Conservation (phyloP, 2,888 invertebrate genomes). For the Brachyptera putata region DNA sequence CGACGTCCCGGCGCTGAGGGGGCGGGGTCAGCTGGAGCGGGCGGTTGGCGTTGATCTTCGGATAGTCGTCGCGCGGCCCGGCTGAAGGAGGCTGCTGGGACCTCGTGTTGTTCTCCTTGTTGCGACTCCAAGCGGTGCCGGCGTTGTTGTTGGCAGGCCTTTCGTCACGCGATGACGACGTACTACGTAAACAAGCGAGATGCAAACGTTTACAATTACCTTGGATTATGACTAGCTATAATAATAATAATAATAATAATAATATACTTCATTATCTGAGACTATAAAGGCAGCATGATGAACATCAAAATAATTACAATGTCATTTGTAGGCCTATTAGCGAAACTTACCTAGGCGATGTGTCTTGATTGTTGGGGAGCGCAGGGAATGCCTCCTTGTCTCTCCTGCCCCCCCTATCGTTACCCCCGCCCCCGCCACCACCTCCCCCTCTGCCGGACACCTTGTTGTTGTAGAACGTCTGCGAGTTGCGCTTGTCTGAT, state of each 20-base stretch:
- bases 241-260: no score
- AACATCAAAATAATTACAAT: no score
- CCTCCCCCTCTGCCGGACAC: neutral
- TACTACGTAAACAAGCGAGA: neutral
- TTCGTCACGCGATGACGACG: neutral
- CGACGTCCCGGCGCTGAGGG: neutral
- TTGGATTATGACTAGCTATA: no score
- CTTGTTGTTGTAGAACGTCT: conserved; percentile 19
- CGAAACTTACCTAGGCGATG: neutral
- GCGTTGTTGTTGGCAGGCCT: conserved; percentile 43
- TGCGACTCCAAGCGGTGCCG: conserved; percentile 28
- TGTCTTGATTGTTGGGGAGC: conserved; percentile 1
- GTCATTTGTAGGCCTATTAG: no score
- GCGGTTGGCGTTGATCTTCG: conserved; percentile 34
- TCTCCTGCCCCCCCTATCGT: conserved; percentile 5
- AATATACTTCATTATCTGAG: no score
- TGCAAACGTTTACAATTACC: no score
- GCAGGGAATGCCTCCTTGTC: conserved; percentile 39
- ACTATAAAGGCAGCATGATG: no score
- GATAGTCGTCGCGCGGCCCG: conserved; percentile 34
- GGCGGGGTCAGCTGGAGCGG: conserved; percentile 34
- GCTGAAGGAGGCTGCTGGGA: conserved; percentile 24
- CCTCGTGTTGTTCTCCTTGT: conserved; percentile 36
- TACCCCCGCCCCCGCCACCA: neutral
- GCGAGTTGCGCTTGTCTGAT: neutral